A percentile compares a stretch with the other conserved stretches of the same genome.
Evolutionary conservation across 2,113 vertebrate species (phyloP).

Genomic region (Ictalurus furcatus): DNA sequence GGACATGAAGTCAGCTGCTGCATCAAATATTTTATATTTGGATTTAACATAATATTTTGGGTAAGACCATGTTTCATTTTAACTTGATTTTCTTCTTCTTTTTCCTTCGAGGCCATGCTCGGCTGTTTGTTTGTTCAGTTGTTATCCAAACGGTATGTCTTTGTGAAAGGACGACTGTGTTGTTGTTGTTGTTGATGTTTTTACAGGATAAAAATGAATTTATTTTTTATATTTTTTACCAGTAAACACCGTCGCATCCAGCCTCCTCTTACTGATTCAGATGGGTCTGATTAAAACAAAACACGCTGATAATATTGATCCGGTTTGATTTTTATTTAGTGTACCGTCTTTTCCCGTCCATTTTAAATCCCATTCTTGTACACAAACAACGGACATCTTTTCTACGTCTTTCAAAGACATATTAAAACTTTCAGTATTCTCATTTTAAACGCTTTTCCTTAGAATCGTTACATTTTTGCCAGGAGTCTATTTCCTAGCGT

Average conservation of each 20-base stretch:
- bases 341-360: neutral
- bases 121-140: neutral
- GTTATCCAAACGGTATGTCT: neutral
- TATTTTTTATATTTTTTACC: neutral
- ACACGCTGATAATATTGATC: neutral
- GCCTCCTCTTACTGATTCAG: neutral
- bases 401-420: neutral
- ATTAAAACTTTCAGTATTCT: neutral
- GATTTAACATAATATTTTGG: conserved; percentile 89
- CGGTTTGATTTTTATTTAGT: neutral
- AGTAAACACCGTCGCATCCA: neutral
- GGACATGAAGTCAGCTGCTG: conserved; percentile 98
- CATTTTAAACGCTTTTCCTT: neutral
- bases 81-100: neutral
- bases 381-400: neutral
- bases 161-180: neutral
- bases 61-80: conserved; percentile 45
- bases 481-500: neutral
- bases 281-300: neutral
- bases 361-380: too few species aligned
- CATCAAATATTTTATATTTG: conserved; percentile 98
- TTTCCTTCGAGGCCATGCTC: neutral
- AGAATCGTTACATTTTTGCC: neutral
- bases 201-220: neutral
- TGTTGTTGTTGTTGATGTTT: too few species aligned